phyloP scores from a whole-genome alignment of 2,113 vertebrate species.

The Helogale parvula region DNA sequence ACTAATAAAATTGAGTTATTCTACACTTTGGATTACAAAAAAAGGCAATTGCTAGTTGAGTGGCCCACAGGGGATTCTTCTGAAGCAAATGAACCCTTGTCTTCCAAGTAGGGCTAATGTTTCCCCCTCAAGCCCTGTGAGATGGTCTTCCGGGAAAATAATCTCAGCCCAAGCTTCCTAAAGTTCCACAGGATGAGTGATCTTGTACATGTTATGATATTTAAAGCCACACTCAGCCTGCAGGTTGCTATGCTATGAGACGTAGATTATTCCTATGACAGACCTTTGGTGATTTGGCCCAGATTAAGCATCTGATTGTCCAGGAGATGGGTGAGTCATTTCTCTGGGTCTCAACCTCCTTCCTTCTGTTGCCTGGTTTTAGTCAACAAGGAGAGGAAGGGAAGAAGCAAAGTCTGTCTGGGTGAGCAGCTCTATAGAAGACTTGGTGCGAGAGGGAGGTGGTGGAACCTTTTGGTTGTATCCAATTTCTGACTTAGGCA shows the following conservation, averaged over 20 bases:
- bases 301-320: not conserved
- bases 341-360: not conserved
- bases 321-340: not conserved
- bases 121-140: not conserved
- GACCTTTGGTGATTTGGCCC: not conserved
- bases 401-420: not conserved
- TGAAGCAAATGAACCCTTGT: not conserved
- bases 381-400: not conserved
- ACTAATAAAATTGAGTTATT: constrained; percentile 25
- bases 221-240: not conserved
- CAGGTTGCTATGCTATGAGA: not conserved
- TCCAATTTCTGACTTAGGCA: not conserved
- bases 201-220: not conserved
- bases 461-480: not conserved
- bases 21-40: not conserved
- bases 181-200: not conserved
- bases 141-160: not conserved
- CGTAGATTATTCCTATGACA: not conserved
- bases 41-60: not conserved
- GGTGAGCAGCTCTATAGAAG: not conserved
- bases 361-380: constrained; percentile 1
- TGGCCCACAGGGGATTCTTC: not conserved
- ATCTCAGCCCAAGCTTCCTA: not conserved
- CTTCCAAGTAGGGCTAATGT: not conserved
- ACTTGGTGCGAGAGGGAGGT: not conserved